These are phyloP conservation scores for Nysson spinosus DNA, from an alignment of 2,888 invertebrate genomes.

Conservation along the genomic window DNA sequence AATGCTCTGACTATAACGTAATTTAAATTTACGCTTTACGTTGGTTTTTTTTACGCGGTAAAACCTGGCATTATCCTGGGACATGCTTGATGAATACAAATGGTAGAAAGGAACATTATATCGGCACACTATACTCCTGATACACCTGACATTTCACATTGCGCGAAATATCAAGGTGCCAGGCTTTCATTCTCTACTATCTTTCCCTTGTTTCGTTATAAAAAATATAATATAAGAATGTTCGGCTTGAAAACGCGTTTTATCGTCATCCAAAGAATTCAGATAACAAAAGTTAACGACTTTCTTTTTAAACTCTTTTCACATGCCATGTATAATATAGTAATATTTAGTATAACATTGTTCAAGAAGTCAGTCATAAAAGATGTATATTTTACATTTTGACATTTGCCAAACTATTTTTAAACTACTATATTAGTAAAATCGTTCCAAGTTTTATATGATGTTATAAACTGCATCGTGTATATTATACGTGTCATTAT, in stretches of 20 bases:
- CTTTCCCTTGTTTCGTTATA: background rate
- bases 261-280: constrained; percentile 10
- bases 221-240: too few species aligned
- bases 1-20: constrained; percentile 35
- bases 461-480: too few species aligned
- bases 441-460: too few species aligned
- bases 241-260: too few species aligned
- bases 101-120: constrained; percentile 40
- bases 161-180: constrained; percentile 3
- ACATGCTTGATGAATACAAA: constrained; percentile 49
- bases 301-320: background rate
- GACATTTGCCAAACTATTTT: too few species aligned
- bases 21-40: constrained; percentile 53
- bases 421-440: too few species aligned
- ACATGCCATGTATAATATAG: too few species aligned
- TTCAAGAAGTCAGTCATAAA: too few species aligned
- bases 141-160: constrained; percentile 16
- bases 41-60: constrained; percentile 26
- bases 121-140: constrained; percentile 19
- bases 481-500: too few species aligned
- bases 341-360: too few species aligned
- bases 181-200: background rate
- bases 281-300: constrained; percentile 12
- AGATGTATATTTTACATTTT: too few species aligned
- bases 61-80: constrained; percentile 5